phyloP scores from a whole-genome alignment of 2,888 invertebrate genomes.

The Doris montereyensis region DNA sequence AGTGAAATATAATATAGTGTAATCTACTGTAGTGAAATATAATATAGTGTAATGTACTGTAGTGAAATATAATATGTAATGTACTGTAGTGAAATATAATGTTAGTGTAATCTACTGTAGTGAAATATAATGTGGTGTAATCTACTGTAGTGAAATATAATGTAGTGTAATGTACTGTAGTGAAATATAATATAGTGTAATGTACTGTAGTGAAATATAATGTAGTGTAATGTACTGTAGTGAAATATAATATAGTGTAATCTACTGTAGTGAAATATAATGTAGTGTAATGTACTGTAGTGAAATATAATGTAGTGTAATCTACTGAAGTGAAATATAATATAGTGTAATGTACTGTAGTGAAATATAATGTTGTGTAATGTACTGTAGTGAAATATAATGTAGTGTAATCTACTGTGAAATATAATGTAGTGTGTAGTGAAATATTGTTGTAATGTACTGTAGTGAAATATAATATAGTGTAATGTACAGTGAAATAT shows the following conservation, averaged over 20 bases:
- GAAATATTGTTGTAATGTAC: too few relatives aligned
- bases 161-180: constrained; percentile 3
- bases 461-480: constrained; percentile 14
- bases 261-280: neutral
- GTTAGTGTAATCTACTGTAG: constrained; percentile 1
- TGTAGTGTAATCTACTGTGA: too few relatives aligned
- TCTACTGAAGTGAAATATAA: constrained; percentile 4
- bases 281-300: neutral
- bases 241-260: constrained; percentile 7
- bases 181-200: neutral
- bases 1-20: constrained; percentile 13
- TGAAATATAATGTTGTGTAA: too few relatives aligned
- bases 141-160: neutral
- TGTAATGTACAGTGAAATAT: constrained; percentile 2
- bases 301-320: constrained; percentile 16
- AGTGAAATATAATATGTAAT: too few relatives aligned
- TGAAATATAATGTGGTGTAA: constrained; percentile 3
- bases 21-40: constrained; percentile 24
- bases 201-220: constrained; percentile 14
- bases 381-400: too few relatives aligned
- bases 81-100: constrained; percentile 15
- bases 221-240: neutral
- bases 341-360: neutral
- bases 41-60: neutral
- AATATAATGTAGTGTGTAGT: too few relatives aligned